Conservation (phyloP, 2,888 invertebrate genomes). For the Thymelicus acteon region DNA sequence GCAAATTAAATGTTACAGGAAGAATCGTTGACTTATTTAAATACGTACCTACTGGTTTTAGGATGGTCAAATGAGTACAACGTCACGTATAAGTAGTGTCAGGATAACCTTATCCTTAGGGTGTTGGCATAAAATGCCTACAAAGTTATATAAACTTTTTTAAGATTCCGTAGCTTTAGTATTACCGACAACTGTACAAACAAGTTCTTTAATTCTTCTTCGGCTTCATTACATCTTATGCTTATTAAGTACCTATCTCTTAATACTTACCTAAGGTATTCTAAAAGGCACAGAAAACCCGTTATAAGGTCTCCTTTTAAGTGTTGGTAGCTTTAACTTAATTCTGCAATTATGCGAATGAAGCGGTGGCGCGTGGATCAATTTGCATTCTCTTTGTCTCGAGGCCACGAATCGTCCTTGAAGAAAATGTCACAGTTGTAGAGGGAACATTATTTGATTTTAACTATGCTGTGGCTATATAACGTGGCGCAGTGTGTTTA, state of each 20-base stretch:
- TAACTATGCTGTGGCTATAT: too few relatives aligned
- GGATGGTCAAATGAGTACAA: not conserved
- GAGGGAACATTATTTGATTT: too few relatives aligned
- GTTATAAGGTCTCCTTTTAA: not conserved
- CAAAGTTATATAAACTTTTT: too few relatives aligned
- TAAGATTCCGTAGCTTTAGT: too few relatives aligned
- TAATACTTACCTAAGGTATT: too few relatives aligned
- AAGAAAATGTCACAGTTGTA: constrained; percentile 2
- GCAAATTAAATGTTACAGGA: constrained; percentile 6
- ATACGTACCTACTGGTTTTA: not conserved
- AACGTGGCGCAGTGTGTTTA: too few relatives aligned
- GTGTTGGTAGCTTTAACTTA: not conserved
- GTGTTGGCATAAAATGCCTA: too few relatives aligned
- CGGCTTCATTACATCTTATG: not conserved
- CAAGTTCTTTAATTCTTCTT: too few relatives aligned
- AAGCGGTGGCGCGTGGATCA: constrained; percentile 4
- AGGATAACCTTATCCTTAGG: too few relatives aligned
- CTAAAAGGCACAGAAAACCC: not conserved
- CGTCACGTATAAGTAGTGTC: too few relatives aligned
- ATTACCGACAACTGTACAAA: too few relatives aligned
- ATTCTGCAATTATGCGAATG: constrained; percentile 8
- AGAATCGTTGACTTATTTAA: not conserved
- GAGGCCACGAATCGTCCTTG: constrained; percentile 15
- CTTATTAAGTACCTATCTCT: not conserved
- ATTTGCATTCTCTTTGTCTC: constrained; percentile 18